Evolutionary conservation across 2,797 vertebrate species (phyloP).

Genomic region (Periparus ater): DNA sequence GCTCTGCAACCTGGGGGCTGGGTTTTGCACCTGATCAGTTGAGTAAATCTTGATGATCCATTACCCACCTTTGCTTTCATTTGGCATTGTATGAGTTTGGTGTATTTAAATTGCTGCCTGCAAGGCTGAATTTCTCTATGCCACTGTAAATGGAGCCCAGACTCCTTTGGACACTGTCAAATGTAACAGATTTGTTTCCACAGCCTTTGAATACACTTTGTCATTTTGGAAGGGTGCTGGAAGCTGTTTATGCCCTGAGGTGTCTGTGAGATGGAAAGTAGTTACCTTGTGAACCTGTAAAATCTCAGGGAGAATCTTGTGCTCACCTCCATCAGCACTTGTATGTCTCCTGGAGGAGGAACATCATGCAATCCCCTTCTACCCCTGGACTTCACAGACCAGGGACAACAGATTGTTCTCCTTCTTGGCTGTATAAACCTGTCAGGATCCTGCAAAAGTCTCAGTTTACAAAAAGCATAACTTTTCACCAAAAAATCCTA

Average conservation of each 20-base stretch:
- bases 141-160: accelerated
- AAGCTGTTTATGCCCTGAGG: background rate
- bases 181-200: background rate
- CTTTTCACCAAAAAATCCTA: background rate
- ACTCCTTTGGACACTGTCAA: background rate
- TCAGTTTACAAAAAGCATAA: background rate
- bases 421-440: background rate
- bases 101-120: background rate
- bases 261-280: background rate
- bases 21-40: background rate
- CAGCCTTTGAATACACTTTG: background rate
- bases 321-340: background rate
- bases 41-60: background rate
- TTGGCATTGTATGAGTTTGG: background rate
- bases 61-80: background rate
- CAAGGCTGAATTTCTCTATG: background rate
- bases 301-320: background rate
- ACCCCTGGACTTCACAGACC: accelerated
- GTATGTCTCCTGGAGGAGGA: background rate
- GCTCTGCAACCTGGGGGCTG: background rate
- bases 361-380: background rate
- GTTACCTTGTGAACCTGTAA: background rate
- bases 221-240: background rate
- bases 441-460: background rate
- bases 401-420: background rate